A percentile compares a stretch with the other conserved stretches of the same genome.
Evolutionary conservation across 2,797 vertebrate genomes (phyloP).

Genomic region (Hydrophis major): DNA sequence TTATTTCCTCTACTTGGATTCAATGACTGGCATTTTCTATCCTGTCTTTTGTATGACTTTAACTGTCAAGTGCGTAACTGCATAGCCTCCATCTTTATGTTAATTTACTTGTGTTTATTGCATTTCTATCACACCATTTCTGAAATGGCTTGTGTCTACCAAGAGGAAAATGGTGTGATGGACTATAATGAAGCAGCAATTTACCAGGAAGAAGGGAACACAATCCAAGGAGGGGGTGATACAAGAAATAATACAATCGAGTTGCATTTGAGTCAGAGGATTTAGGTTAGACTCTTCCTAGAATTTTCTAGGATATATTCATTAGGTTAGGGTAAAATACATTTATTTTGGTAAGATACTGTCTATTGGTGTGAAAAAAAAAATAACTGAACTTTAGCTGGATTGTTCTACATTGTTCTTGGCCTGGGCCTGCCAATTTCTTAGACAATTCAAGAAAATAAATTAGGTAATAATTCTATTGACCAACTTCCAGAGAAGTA

Average conservation of each 20-base stretch:
- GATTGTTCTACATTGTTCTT: background rate
- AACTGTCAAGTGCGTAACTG: background rate
- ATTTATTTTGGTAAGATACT: no score
- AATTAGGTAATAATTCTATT: background rate
- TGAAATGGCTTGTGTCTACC: background rate
- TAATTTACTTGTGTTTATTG: background rate
- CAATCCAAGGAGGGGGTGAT: background rate
- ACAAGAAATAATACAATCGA: no score
- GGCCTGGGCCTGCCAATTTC: background rate
- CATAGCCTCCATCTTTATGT: background rate
- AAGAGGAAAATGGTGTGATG: background rate
- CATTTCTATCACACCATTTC: background rate
- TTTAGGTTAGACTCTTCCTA: no score
- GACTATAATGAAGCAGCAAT: background rate
- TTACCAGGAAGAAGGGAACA: background rate
- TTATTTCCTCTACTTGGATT: background rate
- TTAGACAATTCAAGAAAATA: background rate
- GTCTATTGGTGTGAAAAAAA: no score
- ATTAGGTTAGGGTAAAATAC: no score
- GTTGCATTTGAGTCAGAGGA: background rate
- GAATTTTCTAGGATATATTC: no score
- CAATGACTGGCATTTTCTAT: background rate
- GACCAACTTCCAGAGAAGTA: background rate
- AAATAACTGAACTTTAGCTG: background rate
- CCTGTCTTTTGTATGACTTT: background rate